Evolutionary conservation across 2,888 invertebrate genomes (phyloP).

Genomic region (Caenorhabditis drosophilae): DNA sequence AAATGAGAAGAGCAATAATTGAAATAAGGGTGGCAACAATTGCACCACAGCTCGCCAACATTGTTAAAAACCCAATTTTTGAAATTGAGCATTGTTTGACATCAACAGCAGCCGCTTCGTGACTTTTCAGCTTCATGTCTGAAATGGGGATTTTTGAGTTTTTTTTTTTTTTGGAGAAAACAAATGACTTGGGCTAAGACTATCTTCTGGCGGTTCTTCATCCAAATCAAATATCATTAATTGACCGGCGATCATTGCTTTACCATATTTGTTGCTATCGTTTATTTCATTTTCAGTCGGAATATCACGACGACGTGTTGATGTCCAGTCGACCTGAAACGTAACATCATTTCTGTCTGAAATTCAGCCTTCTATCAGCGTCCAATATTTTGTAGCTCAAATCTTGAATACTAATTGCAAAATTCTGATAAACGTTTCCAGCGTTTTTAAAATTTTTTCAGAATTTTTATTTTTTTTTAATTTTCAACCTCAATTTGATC

Average conservation of each 20-base stretch:
- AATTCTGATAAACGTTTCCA: too few relatives aligned
- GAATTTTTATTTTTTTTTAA: not conserved
- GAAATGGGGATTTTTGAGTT: not conserved
- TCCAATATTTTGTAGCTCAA: too few relatives aligned
- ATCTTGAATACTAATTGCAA: too few relatives aligned
- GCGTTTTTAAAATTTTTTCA: not conserved
- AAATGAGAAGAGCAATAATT: constrained; percentile 15
- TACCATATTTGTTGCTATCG: constrained; percentile 8
- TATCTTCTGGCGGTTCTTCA: constrained; percentile 64
- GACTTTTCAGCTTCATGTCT: too few relatives aligned
- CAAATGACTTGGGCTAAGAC: too few relatives aligned
- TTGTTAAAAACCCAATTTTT: constrained; percentile 8
- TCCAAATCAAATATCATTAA: constrained; percentile 68
- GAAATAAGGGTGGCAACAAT: constrained; percentile 17
- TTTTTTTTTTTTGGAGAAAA: not conserved
- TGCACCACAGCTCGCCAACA: constrained; percentile 29
- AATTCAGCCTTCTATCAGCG: not conserved
- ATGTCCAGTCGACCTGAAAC: constrained; percentile 61
- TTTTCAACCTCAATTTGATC: constrained; percentile 43
- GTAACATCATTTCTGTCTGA: too few relatives aligned
- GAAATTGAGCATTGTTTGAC: not conserved
- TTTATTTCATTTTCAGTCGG: constrained; percentile 33
- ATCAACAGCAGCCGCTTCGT: too few relatives aligned
- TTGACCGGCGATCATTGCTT: constrained; percentile 66
- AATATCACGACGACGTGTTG: constrained; percentile 50